These are phyloP conservation scores for Gerris lacustris DNA, from an alignment of 2,888 invertebrate species.

Conservation along the genomic window DNA sequence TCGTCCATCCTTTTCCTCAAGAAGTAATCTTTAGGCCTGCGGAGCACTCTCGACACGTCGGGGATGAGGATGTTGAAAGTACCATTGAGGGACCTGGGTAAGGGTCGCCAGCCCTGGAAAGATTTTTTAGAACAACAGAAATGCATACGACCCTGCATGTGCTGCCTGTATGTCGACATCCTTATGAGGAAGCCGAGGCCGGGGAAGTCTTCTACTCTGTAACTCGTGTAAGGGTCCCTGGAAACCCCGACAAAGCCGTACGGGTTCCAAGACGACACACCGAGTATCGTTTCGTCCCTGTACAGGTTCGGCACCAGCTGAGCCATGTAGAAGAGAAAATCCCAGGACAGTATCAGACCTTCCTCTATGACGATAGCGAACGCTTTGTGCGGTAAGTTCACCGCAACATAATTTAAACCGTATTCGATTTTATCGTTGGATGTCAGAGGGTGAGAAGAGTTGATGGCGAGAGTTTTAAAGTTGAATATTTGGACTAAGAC, in stretches of 20 bases:
- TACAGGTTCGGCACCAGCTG: conserved; percentile 37
- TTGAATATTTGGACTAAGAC: conserved; percentile 28
- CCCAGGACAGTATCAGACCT: conserved; percentile 40
- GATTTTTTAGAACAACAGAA: conserved; percentile 19
- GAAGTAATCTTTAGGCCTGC: conserved; percentile 25
- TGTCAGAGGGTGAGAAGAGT: conserved; percentile 20
- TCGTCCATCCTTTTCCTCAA: conserved; percentile 14
- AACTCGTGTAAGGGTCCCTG: conserved; percentile 27
- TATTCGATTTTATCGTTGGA: conserved; percentile 24
- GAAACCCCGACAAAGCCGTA: conserved; percentile 30
- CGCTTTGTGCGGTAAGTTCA: conserved; percentile 33
- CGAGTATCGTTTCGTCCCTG: conserved; percentile 36
- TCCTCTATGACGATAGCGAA: conserved; percentile 41
- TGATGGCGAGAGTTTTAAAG: conserved; percentile 26
- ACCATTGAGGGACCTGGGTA: conserved; percentile 19
- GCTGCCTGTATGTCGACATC: conserved; percentile 26
- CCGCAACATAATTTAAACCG: conserved; percentile 25
- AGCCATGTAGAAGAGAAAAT: conserved; percentile 40
- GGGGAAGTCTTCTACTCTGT: conserved; percentile 31
- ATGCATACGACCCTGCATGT: conserved; percentile 25
- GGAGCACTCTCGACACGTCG: conserved; percentile 30
- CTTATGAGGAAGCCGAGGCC: conserved; percentile 30
- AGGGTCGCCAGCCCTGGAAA: conserved; percentile 20
- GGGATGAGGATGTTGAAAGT: conserved; percentile 28
- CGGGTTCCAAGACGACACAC: conserved; percentile 39